Evolutionary conservation across 2,113 vertebrate species (phyloP).

Genomic region (Pitta sordida): DNA sequence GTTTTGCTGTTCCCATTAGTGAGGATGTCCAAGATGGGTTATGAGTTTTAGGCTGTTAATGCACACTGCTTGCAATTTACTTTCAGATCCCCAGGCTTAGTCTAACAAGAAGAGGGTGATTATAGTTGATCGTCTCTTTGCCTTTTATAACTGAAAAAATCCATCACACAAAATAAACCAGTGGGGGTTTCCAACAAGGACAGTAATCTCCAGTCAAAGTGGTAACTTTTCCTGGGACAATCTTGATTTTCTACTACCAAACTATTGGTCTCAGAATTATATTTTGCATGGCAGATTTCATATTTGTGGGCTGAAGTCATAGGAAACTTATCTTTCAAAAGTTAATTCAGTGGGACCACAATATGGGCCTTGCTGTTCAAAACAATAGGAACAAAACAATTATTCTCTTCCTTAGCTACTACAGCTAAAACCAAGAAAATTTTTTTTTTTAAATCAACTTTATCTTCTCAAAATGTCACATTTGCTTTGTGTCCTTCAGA

Average conservation of each 20-base stretch:
- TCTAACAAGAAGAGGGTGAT: neutral
- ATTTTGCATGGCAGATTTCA: neutral
- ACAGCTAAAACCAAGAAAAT: neutral
- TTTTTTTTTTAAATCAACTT: neutral
- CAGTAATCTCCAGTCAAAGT: neutral
- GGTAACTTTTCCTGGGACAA: neutral
- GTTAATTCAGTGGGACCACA: neutral
- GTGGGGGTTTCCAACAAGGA: neutral
- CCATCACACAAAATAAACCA: neutral
- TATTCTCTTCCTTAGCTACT: neutral
- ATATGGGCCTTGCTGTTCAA: neutral
- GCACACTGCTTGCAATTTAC: neutral
- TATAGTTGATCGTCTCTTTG: neutral
- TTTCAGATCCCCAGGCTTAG: neutral
- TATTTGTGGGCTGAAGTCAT: neutral
- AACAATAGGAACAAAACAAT: neutral
- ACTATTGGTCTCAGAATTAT: neutral
- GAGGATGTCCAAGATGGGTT: neutral
- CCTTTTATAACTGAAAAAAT: neutral
- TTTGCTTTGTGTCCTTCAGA: neutral
- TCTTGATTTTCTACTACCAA: neutral
- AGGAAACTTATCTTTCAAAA: conserved; percentile 6
- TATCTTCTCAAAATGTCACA: neutral
- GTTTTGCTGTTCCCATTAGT: neutral
- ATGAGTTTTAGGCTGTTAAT: neutral